A percentile compares a stretch with the other conserved stretches of the same genome.
These are phyloP conservation scores for Monarcha castaneiventris DNA, from an alignment of 2,113 vertebrate species.

Conservation along the genomic window DNA sequence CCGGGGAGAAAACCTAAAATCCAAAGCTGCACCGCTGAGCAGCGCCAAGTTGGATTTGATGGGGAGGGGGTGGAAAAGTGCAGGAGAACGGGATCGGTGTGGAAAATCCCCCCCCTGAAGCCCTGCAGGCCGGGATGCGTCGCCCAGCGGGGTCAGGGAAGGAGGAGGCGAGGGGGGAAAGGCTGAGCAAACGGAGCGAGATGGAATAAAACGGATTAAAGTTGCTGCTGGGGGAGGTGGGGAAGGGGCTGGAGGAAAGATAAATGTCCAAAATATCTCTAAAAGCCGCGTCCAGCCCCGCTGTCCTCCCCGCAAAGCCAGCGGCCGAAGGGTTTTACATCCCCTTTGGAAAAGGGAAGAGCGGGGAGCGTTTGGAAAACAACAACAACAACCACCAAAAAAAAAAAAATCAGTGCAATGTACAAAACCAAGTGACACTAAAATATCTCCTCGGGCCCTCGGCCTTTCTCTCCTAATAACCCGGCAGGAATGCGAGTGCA, in stretches of 20 bases:
- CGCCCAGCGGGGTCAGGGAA: neutral
- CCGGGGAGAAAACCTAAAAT: neutral
- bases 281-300: fast-evolving
- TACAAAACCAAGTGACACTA: conserved; percentile 52
- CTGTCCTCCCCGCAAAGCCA: neutral
- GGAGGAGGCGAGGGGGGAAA: neutral
- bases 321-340: neutral
- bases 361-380: neutral
- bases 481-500: conserved; percentile 60
- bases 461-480: conserved; percentile 63
- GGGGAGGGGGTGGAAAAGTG: neutral
- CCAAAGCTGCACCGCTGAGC: neutral
- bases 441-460: conserved; percentile 51
- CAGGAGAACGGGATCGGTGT: fast-evolving
- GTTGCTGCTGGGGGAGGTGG: neutral
- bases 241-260: neutral
- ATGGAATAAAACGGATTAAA: neutral
- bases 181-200: neutral
- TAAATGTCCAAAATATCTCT: neutral
- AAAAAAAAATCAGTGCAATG: neutral
- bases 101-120: neutral
- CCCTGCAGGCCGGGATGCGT: neutral
- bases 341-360: neutral
- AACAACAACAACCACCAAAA: neutral
- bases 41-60: neutral